Base-by-base conservation (phyloP, 2,113 vertebrate genomes). In the Atherinomorus stipes region DNA sequence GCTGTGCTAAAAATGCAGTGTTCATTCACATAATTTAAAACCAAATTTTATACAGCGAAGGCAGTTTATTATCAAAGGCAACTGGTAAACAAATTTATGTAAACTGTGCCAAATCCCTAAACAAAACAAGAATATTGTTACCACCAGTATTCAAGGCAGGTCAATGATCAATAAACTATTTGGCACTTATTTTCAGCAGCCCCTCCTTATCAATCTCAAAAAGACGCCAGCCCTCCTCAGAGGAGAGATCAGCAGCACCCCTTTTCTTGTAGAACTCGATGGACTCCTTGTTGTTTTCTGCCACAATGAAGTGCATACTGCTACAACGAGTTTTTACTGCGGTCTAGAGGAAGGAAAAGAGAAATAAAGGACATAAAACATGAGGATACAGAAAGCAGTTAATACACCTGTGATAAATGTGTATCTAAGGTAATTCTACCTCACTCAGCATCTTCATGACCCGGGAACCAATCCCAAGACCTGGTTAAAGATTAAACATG, bases 231-330 rank as follows among this genome's bases (percentile, higher is more conserved):
- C 94, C 91, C 23, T 95, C 94, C 76, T 93, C 79, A 1, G 72
- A 89, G 16, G 93, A 93, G 47, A 93, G 92, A 68, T 92, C 93
- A 3, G 86, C 87, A 12, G 94, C 91, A 58, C 92, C 91, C 10
- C 28, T 51, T 21, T 64, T 89, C 74, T 82, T 92, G 15, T 92
- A 93, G 69, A 93, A 92, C 56, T 94, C 89, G 8, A 87, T 90
- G 53, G 94, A 92, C n/a, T 84, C 61, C 45, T 91, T 85, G 81
- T 95, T 96, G 93, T 93, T 93, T 76, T 91, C 89, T 42, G 92
- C 84, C 1, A 91, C 93, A n/a, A 94, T 89, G 76, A 95, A 95
- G 61, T 95, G 91, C 94, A 97, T 95, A 80, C 91, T 89, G 28
- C 90, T 94, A 63, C 95, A 95, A 6, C 93, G 88, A 4, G 76